Percentiles rank a stretch among this genome's conserved stretches.
Conservation (phyloP, 2,113 vertebrate genomes). For the Saccopteryx bilineata region DNA sequence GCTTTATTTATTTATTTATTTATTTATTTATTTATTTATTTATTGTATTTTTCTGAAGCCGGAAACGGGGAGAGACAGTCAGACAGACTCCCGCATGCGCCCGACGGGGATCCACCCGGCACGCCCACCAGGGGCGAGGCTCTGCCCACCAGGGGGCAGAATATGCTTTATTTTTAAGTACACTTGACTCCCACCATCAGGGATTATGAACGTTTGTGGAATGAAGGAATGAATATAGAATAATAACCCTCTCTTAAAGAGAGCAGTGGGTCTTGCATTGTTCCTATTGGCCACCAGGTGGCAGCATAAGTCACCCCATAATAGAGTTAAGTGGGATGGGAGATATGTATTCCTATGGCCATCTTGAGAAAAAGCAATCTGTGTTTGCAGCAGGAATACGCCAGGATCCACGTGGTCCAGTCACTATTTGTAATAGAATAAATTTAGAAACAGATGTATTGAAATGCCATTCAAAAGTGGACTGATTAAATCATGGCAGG, state of each 20-base stretch:
- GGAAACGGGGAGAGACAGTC: no score
- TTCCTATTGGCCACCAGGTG: slow-evolving; percentile 44
- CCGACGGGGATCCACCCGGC: no score
- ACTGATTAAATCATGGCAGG: not conserved
- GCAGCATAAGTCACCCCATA: not conserved
- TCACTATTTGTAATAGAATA: slow-evolving; percentile 24
- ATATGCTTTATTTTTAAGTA: not conserved
- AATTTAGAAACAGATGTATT: slow-evolving; percentile 59
- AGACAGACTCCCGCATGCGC: no score
- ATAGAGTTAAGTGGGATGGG: not conserved
- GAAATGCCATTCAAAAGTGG: slow-evolving; percentile 18
- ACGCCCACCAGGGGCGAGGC: no score
- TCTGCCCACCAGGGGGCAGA: no score
- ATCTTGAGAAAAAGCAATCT: not conserved
- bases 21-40: no score
- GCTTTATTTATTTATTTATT: no score
- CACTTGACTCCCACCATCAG: not conserved
- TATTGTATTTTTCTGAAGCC: no score
- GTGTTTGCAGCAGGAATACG: not conserved
- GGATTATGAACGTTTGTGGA: not conserved
- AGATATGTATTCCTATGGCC: not conserved
- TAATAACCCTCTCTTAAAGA: not conserved
- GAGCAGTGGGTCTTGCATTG: not conserved
- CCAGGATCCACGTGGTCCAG: not conserved
- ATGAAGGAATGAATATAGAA: not conserved